Conservation (phyloP, 2,888 invertebrate species). For the Acleris literana region DNA sequence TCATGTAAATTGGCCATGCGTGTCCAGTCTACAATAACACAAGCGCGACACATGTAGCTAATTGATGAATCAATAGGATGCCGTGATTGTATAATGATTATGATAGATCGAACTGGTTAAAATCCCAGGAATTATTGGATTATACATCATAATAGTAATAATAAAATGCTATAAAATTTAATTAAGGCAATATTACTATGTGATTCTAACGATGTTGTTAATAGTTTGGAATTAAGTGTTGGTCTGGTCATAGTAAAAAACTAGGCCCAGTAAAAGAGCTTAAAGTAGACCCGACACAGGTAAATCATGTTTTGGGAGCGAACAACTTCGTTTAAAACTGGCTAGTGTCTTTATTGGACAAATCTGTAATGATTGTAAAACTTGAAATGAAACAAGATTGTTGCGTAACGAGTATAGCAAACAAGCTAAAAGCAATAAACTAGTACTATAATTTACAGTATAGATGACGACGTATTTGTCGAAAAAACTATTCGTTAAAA, state of each 20-base stretch:
- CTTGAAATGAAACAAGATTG: constrained; percentile 25
- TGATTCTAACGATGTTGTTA: constrained; percentile 7
- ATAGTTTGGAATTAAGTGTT: constrained; percentile 8
- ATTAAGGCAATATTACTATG: not conserved
- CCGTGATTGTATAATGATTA: constrained; percentile 5
- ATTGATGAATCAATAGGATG: constrained; percentile 25
- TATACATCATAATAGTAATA: not conserved
- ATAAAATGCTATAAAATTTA: not conserved
- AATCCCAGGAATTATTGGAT: constrained; percentile 8
- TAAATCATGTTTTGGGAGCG: constrained; percentile 9
- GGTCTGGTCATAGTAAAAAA: not conserved
- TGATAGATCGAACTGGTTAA: not conserved
- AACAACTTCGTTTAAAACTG: constrained; percentile 7
- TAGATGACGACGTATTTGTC: constrained; percentile 4
- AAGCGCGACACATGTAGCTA: constrained; percentile 29
- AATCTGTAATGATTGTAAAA: constrained; percentile 20
- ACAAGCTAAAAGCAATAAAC: constrained; percentile 16
- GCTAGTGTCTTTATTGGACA: constrained; percentile 16
- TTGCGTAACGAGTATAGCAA: constrained; percentile 12
- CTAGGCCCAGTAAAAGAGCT: not conserved
- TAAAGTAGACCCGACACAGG: not conserved
- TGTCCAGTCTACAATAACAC: constrained; percentile 38
- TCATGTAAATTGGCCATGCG: constrained; percentile 23
- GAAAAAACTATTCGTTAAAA: constrained; percentile 12
- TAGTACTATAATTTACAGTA: not conserved